These are phyloP conservation scores for Onychomys arenicola DNA, from an alignment of 2,797 vertebrate species.

Conservation along the genomic window DNA sequence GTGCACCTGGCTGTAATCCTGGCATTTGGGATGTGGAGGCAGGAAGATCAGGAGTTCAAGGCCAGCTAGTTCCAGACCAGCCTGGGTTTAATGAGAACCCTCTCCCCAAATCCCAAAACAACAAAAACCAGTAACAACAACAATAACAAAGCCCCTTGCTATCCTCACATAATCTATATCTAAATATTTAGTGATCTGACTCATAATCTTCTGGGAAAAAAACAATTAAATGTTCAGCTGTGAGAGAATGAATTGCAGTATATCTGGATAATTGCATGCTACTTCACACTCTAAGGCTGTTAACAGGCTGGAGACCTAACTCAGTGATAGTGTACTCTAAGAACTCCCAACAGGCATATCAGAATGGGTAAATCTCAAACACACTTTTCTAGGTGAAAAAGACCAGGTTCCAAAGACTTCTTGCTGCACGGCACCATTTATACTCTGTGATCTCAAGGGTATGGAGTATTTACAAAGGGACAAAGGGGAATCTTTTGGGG, in stretches of 20 bases:
- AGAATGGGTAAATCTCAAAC: not conserved
- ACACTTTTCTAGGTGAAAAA: constrained; percentile 16
- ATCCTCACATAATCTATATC: not conserved
- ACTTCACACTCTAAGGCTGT: not conserved
- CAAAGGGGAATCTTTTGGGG: not conserved
- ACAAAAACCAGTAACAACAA: not conserved
- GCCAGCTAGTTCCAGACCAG: not conserved
- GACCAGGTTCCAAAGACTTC: constrained; percentile 7
- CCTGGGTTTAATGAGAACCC: not conserved
- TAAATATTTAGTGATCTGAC: not conserved
- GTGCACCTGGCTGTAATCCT: not conserved
- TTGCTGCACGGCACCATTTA: not conserved
- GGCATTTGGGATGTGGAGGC: not conserved
- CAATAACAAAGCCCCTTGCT: not conserved
- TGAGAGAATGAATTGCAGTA: not conserved
- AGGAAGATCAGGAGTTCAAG: not conserved
- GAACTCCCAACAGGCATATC: not conserved
- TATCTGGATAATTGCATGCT: not conserved
- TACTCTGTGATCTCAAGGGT: not conserved
- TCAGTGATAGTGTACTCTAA: not conserved
- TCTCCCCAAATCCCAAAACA: not conserved
- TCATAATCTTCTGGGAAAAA: not conserved
- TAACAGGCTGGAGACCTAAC: not conserved
- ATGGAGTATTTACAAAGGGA: not conserved
- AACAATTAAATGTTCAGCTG: not conserved